A percentile compares a stretch with the other conserved stretches of the same genome.
These are phyloP conservation scores for Pinctada fucata DNA, from an alignment of 2,888 invertebrate species.

Conservation along the genomic window DNA sequence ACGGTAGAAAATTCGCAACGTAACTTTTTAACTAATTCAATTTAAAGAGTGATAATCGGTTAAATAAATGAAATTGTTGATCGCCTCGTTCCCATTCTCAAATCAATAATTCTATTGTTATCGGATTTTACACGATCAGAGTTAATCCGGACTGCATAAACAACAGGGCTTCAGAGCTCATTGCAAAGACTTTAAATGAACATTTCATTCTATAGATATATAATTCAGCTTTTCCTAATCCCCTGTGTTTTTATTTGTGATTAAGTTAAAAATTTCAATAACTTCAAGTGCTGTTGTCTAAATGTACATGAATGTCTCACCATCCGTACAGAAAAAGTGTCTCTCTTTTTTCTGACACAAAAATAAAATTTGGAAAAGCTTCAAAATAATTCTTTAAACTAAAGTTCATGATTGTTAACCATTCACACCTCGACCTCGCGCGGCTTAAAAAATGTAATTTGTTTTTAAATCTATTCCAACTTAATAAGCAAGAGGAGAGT, in stretches of 20 bases:
- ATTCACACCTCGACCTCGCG: too few relatives aligned
- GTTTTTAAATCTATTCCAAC: too few relatives aligned
- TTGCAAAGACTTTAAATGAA: slow-evolving; percentile 11
- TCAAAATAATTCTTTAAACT: too few relatives aligned
- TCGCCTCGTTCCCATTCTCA: neutral
- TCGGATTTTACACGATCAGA: neutral
- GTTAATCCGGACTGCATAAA: slow-evolving; percentile 28
- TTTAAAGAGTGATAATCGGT: neutral
- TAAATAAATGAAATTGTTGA: neutral
- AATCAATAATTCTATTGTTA: neutral
- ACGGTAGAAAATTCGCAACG: too few relatives aligned
- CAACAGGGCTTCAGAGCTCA: slow-evolving; percentile 8
- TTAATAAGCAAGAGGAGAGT: too few relatives aligned
- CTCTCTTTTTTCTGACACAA: too few relatives aligned
- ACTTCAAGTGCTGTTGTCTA: too few relatives aligned
- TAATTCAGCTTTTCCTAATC: slow-evolving; percentile 24
- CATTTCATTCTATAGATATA: neutral
- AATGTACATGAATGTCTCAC: too few relatives aligned
- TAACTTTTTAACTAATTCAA: neutral
- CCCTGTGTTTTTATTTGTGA: slow-evolving; percentile 20
- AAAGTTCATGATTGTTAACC: too few relatives aligned
- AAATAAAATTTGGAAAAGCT: too few relatives aligned
- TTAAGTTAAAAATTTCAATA: slow-evolving; percentile 1
- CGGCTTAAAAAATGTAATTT: too few relatives aligned
- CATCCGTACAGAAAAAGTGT: too few relatives aligned